phyloP scores from a whole-genome alignment of 1,140 invertebrate genomes.

The Brachionus sp. region DNA sequence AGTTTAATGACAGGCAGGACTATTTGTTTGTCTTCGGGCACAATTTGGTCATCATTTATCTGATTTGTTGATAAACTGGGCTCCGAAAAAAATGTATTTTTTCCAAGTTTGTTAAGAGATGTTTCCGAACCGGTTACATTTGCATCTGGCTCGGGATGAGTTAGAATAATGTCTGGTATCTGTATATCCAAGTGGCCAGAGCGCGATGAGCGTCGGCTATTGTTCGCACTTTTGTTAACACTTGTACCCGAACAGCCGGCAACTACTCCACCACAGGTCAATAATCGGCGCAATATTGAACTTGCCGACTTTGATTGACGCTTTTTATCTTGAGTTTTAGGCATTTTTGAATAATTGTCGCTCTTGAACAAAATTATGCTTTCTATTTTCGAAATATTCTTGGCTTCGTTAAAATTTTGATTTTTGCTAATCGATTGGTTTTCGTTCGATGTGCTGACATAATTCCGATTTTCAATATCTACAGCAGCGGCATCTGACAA shows the following conservation, averaged over 20 bases:
- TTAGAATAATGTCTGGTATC: conserved; percentile 1
- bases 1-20: not conserved
- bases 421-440: not conserved
- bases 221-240: not conserved
- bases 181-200: not conserved
- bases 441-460: not conserved
- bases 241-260: not conserved
- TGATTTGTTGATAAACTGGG: not conserved
- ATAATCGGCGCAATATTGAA: not conserved
- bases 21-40: not conserved
- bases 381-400: not conserved
- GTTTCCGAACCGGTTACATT: not conserved
- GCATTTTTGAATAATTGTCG: not conserved
- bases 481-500: not conserved
- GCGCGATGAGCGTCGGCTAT: not conserved
- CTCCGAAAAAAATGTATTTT: not conserved
- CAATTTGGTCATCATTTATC: not conserved
- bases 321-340: not conserved
- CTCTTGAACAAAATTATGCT: not conserved
- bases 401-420: not conserved
- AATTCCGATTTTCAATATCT: not conserved
- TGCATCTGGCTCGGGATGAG: not conserved
- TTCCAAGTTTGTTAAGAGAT: not conserved
- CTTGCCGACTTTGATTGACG: conserved; percentile 29
- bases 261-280: conserved; percentile 15